Evolutionary conservation across 2,888 invertebrate species (phyloP).

Genomic region (Microctonus hyperodae): DNA sequence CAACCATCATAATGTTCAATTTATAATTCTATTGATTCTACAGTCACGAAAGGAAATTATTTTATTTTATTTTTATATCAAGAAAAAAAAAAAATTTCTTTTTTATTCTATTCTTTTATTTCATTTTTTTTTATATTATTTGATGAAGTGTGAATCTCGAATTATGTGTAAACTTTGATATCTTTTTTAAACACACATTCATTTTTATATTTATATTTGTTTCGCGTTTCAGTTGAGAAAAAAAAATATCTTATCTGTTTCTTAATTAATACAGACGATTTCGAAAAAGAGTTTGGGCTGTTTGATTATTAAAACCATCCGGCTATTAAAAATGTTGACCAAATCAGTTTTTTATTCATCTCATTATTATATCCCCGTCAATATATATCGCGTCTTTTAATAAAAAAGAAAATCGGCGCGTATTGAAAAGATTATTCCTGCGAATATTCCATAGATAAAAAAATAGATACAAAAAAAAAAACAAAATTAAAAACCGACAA

Average conservation of each 20-base stretch:
- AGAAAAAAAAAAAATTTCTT: no score
- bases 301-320: conserved; percentile 10
- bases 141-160: neutral
- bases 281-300: conserved; percentile 23
- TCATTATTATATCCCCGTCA: conserved; percentile 19
- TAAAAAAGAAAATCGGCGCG: no score
- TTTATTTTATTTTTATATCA: neutral
- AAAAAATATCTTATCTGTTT: conserved; percentile 40
- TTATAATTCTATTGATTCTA: conserved; percentile 13
- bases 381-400: no score
- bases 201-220: neutral
- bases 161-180: neutral
- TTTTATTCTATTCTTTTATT: neutral
- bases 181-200: neutral
- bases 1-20: conserved; percentile 20
- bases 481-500: no score
- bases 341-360: conserved; percentile 29
- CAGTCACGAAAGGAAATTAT: neutral
- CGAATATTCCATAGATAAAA: no score
- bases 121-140: neutral
- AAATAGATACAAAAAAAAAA: no score
- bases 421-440: no score
- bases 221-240: no score
- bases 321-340: conserved; percentile 32
- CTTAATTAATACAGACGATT: conserved; percentile 40